These are phyloP conservation scores for Graphium colonna DNA, from an alignment of 2,888 invertebrate species.

Conservation along the genomic window DNA sequence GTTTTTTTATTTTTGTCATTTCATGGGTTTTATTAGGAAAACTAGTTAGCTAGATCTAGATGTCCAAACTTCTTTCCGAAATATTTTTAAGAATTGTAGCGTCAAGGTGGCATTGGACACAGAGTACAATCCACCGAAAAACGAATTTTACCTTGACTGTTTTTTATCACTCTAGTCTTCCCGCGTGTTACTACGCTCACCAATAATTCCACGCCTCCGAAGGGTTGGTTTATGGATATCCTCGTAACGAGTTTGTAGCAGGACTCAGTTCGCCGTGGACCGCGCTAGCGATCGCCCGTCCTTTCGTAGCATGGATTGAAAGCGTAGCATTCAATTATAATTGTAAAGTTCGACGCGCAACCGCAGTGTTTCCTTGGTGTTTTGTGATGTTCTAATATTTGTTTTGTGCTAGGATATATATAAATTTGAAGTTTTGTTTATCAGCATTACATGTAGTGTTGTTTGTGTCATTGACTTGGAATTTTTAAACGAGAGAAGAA, in stretches of 20 bases:
- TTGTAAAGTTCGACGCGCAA: constrained; percentile 13
- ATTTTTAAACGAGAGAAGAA: constrained; percentile 2
- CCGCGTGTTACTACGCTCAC: too few relatives aligned
- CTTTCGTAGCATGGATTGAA: not conserved
- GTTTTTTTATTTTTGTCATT: too few relatives aligned
- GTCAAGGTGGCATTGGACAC: too few relatives aligned
- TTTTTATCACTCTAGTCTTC: too few relatives aligned
- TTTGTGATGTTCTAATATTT: constrained; percentile 1
- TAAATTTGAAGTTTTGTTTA: not conserved
- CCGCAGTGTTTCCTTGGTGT: constrained; percentile 2
- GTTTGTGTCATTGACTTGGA: constrained; percentile 4
- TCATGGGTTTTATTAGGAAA: too few relatives aligned
- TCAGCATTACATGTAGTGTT: not conserved
- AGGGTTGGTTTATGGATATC: constrained; percentile 12
- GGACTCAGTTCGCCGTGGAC: constrained; percentile 14
- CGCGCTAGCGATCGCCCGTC: constrained; percentile 14
- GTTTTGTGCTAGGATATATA: too few relatives aligned
- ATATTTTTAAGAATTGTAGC: too few relatives aligned
- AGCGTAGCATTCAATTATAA: constrained; percentile 2
- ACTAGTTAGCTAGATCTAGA: too few relatives aligned
- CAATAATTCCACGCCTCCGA: not conserved
- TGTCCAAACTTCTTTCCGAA: too few relatives aligned
- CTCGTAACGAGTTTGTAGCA: constrained; percentile 7
- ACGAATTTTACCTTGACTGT: too few relatives aligned
- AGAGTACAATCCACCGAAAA: too few relatives aligned